Conservation (phyloP, 2,888 invertebrate species). For the Meloe dianella region DNA sequence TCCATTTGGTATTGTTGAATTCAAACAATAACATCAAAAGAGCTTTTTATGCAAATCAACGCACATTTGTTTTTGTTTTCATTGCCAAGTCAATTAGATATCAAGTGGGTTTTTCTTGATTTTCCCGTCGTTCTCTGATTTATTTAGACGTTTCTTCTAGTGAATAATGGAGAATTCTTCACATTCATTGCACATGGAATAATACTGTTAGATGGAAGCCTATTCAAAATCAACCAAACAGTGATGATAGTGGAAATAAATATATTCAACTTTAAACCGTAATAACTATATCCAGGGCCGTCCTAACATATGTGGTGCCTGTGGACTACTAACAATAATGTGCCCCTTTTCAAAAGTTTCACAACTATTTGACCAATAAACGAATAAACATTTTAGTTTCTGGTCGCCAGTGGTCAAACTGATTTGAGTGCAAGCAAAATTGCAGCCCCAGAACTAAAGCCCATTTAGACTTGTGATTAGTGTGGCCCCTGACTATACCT, state of each 20-base stretch:
- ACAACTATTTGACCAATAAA: too few species aligned
- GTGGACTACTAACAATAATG: too few species aligned
- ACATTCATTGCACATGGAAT: constrained; percentile 28
- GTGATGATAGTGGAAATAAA: constrained; percentile 31
- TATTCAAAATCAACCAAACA: constrained; percentile 16
- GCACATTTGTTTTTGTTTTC: constrained; percentile 22
- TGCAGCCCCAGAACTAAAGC: too few species aligned
- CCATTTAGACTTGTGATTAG: too few species aligned
- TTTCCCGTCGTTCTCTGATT: background rate
- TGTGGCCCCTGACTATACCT: too few species aligned
- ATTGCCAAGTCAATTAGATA: constrained; percentile 24
- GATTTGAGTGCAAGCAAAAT: too few species aligned
- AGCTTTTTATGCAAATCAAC: background rate
- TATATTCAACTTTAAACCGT: background rate
- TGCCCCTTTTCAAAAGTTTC: too few species aligned
- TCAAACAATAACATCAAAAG: background rate
- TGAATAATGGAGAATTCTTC: constrained; percentile 17
- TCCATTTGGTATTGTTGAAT: background rate
- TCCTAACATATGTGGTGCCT: too few species aligned
- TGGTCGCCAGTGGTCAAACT: too few species aligned
- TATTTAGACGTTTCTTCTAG: background rate
- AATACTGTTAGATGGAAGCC: constrained; percentile 23
- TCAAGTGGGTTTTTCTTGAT: background rate
- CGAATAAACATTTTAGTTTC: too few species aligned
- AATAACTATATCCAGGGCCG: background rate